Conservation (phyloP, 2,888 invertebrate species). For the Spodoptera littoralis region DNA sequence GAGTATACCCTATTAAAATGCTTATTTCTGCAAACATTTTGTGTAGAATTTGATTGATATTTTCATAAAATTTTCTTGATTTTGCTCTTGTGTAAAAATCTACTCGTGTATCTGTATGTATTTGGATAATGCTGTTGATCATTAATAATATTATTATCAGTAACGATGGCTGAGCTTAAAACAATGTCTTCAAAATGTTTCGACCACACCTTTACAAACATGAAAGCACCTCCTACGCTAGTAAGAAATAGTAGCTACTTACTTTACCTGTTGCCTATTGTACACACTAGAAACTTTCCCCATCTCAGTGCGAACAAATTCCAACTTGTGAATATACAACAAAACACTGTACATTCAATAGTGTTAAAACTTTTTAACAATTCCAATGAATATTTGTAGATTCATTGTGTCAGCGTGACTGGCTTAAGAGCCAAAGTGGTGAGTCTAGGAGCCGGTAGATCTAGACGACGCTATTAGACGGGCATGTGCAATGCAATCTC, state of each 20-base stretch:
- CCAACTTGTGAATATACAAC: conserved; percentile 46
- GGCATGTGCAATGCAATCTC: conserved; percentile 77
- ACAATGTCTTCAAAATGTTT: conserved; percentile 17
- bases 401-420: conserved; percentile 88
- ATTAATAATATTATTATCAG: neutral
- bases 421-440: conserved; percentile 88
- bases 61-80: too few relatives aligned
- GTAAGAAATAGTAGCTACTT: conserved; percentile 41
- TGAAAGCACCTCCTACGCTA: conserved; percentile 39
- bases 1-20: too few relatives aligned
- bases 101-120: too few relatives aligned
- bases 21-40: too few relatives aligned
- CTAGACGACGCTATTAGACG: conserved; percentile 81
- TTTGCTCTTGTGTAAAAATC: neutral
- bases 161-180: conserved; percentile 1
- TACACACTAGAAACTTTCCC: conserved; percentile 56
- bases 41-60: too few relatives aligned
- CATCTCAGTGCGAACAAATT: conserved; percentile 45
- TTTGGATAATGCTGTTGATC: neutral
- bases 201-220: conserved; percentile 24
- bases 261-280: conserved; percentile 63
- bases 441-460: conserved; percentile 86
- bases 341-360: conserved; percentile 52
- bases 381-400: conserved; percentile 82
- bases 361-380: conserved; percentile 55